phyloP scores from a whole-genome alignment of 2,888 invertebrate genomes.

The Lochmaea crataegi region DNA sequence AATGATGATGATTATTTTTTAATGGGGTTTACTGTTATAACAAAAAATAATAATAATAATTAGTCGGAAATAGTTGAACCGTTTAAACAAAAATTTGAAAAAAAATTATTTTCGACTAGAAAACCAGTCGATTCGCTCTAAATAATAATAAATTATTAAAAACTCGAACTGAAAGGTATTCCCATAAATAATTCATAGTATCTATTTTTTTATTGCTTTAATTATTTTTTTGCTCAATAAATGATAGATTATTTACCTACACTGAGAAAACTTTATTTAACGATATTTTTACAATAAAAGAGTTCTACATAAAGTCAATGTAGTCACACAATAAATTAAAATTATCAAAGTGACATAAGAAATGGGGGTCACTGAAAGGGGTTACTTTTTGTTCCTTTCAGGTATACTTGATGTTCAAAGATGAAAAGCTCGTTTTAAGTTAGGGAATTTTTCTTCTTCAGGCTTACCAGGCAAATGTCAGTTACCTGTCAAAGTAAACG shows the following conservation, averaged over 20 bases:
- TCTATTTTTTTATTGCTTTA: not conserved
- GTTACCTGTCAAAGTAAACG: too few species aligned
- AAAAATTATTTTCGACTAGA: not conserved
- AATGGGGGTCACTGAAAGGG: too few species aligned
- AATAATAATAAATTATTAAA: not conserved
- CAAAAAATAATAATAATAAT: not conserved
- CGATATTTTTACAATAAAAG: too few species aligned
- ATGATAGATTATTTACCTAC: too few species aligned
- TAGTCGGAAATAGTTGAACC: not conserved
- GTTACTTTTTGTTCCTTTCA: too few species aligned
- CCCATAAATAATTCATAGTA: not conserved
- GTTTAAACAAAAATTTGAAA: not conserved
- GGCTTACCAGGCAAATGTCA: too few species aligned
- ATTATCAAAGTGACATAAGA: too few species aligned
- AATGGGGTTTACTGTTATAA: not conserved
- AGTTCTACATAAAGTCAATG: too few species aligned
- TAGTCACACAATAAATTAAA: too few species aligned
- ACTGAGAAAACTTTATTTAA: not conserved
- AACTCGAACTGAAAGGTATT: not conserved
- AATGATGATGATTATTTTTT: conserved; percentile 9
- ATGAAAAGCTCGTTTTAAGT: too few species aligned
- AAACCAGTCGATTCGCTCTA: conserved; percentile 8
- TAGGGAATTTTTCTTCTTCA: too few species aligned
- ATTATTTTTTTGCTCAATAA: not conserved
- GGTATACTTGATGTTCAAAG: too few species aligned